Evolutionary conservation across 2,113 vertebrate species (phyloP).

Genomic region (Aplodontia rufa): DNA sequence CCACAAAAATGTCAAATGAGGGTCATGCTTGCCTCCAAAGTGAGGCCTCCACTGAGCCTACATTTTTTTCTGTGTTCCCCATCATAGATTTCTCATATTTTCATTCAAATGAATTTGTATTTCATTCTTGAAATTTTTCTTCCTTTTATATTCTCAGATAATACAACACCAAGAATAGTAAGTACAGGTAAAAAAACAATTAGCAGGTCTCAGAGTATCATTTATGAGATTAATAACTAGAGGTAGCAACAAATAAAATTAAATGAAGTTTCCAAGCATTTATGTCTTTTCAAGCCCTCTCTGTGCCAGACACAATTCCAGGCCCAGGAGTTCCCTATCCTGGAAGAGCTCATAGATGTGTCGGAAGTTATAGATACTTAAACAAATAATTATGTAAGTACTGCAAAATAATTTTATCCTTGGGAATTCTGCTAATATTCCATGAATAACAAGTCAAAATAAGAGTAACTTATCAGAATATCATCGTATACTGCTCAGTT

Average conservation of each 20-base stretch:
- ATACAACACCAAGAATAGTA: background rate
- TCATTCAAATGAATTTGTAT: background rate
- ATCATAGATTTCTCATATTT: background rate
- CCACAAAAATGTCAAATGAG: background rate
- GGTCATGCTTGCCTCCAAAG: background rate
- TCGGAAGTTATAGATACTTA: background rate
- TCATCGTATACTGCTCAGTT: background rate
- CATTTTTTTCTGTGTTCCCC: background rate
- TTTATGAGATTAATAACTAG: background rate
- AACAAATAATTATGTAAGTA: background rate
- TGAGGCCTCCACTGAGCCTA: background rate
- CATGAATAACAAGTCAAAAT: slow-evolving; percentile 8
- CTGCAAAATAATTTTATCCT: background rate
- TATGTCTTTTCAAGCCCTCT: background rate
- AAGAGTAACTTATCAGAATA: slow-evolving; percentile 5
- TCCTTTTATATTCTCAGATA: slow-evolving; percentile 1
- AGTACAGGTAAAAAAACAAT: background rate
- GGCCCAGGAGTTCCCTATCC: background rate
- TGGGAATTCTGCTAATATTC: background rate
- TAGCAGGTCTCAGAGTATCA: background rate
- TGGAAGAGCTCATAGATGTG: background rate
- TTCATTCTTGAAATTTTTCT: background rate
- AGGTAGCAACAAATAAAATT: slow-evolving; percentile 16
- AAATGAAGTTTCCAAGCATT: background rate
- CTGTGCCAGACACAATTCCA: background rate